phyloP scores from a whole-genome alignment of 2,113 vertebrate species.

The Climacteris rufus region DNA sequence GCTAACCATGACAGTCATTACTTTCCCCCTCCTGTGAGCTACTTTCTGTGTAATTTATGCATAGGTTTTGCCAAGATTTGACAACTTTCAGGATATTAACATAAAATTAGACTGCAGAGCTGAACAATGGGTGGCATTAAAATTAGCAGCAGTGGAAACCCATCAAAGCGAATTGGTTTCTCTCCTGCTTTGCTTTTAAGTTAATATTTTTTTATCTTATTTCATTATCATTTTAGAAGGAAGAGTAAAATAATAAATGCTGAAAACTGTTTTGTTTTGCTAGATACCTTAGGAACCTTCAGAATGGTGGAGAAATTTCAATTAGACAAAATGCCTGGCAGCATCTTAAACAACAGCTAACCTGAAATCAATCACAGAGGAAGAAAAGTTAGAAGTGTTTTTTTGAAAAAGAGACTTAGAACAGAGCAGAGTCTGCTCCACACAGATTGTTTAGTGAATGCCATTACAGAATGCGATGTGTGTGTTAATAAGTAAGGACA shows the following conservation, averaged over 20 bases:
- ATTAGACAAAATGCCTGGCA: neutral
- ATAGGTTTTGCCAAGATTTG: conserved; percentile 86
- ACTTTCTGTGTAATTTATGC: conserved; percentile 87
- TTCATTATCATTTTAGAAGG: conserved; percentile 4
- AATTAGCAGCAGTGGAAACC: conserved; percentile 78
- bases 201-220: conserved; percentile 34
- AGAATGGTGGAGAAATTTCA: neutral
- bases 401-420: conserved; percentile 27
- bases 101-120: conserved; percentile 82
- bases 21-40: conserved; percentile 82
- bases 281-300: conserved; percentile 3
- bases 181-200: conserved; percentile 59
- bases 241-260: neutral
- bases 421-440: conserved; percentile 57
- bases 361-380: conserved; percentile 19
- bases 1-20: conserved; percentile 84
- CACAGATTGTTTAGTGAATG: conserved; percentile 76
- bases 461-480: conserved; percentile 78
- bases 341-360: conserved; percentile 9
- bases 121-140: conserved; percentile 82
- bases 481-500: conserved; percentile 85
- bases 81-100: conserved; percentile 87
- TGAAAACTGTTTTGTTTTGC: neutral
- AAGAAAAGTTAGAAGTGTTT: conserved; percentile 41
- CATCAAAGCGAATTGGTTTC: conserved; percentile 71